Conservation (phyloP, 2,113 vertebrate genomes). For the Cochlearius cochlearius region DNA sequence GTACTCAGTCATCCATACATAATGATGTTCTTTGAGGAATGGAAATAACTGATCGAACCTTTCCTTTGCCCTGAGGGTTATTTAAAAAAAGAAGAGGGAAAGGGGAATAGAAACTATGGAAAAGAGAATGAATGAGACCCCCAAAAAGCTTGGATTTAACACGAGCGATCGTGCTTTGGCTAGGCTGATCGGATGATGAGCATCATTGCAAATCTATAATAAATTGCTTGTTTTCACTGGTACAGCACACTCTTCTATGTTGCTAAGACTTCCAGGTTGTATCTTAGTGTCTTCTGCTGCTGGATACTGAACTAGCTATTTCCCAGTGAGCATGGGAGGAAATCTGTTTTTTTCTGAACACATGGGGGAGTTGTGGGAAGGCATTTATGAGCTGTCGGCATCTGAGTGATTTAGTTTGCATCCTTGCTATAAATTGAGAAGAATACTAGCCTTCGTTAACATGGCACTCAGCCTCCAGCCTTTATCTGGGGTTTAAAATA, state of each 20-base stretch:
- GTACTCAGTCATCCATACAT: neutral
- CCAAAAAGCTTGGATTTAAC: neutral
- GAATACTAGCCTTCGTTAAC: neutral
- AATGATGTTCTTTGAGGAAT: neutral
- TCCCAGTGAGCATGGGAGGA: neutral
- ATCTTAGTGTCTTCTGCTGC: neutral
- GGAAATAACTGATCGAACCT: neutral
- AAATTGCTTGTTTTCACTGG: neutral
- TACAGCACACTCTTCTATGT: neutral
- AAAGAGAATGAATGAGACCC: neutral
- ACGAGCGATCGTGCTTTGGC: neutral
- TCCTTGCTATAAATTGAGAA: neutral
- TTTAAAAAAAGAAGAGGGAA: neutral
- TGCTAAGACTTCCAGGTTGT: neutral
- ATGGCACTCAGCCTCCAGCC: neutral
- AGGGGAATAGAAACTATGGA: neutral
- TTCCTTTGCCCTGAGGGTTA: neutral
- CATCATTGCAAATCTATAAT: neutral
- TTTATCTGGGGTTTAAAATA: neutral
- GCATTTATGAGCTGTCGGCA: neutral
- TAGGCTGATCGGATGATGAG: neutral
- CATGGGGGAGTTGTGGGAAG: constrained; percentile 63
- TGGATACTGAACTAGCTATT: neutral
- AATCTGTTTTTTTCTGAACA: constrained; percentile 20
- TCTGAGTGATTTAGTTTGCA: neutral